Percentiles rank a stretch among this genome's conserved stretches.
Conservation (phyloP, 1,140 invertebrate genomes). For the Tetramorium parvispinum region DNA sequence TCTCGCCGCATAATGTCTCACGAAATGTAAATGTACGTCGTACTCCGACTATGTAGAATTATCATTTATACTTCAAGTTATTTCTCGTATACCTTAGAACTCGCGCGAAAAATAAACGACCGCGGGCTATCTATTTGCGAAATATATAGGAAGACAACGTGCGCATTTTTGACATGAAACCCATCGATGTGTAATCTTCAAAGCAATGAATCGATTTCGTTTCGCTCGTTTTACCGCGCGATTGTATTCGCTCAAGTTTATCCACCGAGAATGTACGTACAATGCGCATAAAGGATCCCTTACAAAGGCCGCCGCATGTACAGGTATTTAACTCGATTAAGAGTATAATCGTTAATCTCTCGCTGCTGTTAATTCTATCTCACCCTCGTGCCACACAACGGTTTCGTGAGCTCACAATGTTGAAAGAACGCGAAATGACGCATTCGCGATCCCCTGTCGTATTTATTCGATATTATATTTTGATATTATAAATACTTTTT, state of each 20-base stretch:
- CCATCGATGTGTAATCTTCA: conserved; percentile 12
- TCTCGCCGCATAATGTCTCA: neutral
- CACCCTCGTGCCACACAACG: neutral
- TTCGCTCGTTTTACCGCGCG: conserved; percentile 29
- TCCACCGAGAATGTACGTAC: conserved; percentile 24
- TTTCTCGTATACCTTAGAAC: neutral
- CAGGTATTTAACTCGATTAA: conserved; percentile 64
- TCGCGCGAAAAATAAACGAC: conserved; percentile 23
- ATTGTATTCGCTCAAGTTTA: conserved; percentile 53
- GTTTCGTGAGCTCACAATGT: conserved; percentile 4
- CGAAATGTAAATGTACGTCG: neutral
- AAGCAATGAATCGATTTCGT: conserved; percentile 50
- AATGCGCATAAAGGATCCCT: conserved; percentile 51
- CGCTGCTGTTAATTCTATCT: conserved; percentile 59
- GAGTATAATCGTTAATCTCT: conserved; percentile 55
- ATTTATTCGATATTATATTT: neutral
- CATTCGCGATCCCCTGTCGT: neutral
- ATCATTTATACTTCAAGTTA: neutral
- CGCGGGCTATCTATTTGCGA: conserved; percentile 18
- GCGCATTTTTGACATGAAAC: conserved; percentile 16
- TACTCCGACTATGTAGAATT: conserved; percentile 7
- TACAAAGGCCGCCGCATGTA: conserved; percentile 41
- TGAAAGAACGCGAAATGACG: conserved; percentile 49
- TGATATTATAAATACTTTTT: neutral
- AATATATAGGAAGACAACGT: conserved; percentile 10